A percentile compares a stretch with the other conserved stretches of the same genome.
Conservation (phyloP, 2,888 invertebrate genomes). For the Drosophila antonietae region DNA sequence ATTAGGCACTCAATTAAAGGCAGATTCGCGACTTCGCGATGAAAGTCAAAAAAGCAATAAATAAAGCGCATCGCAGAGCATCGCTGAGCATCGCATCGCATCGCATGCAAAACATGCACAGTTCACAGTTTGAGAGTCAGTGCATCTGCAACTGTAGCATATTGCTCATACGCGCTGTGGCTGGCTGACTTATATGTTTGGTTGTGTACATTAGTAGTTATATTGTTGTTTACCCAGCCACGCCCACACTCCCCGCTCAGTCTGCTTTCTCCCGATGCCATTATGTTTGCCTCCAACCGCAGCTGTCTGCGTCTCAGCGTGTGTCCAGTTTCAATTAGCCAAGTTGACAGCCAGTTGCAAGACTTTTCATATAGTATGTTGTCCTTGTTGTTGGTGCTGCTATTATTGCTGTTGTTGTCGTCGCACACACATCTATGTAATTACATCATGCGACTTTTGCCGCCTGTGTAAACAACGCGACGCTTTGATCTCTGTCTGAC, state of each 20-base stretch:
- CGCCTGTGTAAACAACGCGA: constrained; percentile 71
- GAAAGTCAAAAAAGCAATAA: constrained; percentile 22
- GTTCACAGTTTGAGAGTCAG: constrained; percentile 37
- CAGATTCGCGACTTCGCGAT: constrained; percentile 52
- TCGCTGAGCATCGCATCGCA: not conserved
- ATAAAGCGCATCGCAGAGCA: not conserved
- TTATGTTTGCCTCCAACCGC: constrained; percentile 10
- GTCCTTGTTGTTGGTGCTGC: constrained; percentile 24
- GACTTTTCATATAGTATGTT: constrained; percentile 32
- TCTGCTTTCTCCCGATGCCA: constrained; percentile 1
- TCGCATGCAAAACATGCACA: constrained; percentile 41
- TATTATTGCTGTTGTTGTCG: constrained; percentile 4
- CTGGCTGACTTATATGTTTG: constrained; percentile 12
- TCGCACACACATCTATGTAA: constrained; percentile 46
- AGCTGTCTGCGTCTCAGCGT: constrained; percentile 39
- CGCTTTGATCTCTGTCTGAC: constrained; percentile 62
- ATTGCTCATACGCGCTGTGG: constrained; percentile 48
- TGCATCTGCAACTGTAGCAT: constrained; percentile 17
- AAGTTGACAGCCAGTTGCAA: constrained; percentile 52
- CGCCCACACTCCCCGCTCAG: not conserved
- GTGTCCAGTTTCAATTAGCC: constrained; percentile 69
- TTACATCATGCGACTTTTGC: constrained; percentile 71
- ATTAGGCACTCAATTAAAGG: constrained; percentile 74
- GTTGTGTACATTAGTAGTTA: constrained; percentile 15
- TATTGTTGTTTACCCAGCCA: constrained; percentile 20